Percentiles rank a stretch among this genome's conserved stretches.
Evolutionary conservation across 2,113 vertebrate species (phyloP).

Genomic region (Scomber colias): DNA sequence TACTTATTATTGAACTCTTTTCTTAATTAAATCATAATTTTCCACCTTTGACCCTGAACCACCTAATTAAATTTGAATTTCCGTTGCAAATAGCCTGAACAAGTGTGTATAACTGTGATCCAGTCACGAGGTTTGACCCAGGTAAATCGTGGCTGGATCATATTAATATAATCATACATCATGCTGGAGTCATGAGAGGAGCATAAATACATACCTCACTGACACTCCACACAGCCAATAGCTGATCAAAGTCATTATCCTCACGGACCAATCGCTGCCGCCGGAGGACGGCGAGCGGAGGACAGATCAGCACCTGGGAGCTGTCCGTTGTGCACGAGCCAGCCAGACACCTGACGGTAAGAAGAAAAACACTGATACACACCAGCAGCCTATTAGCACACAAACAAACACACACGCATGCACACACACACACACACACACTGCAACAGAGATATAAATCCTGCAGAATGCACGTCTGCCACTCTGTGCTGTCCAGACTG

Average conservation of each 20-base stretch:
- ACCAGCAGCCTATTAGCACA: neutral
- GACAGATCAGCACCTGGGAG: constrained; percentile 73
- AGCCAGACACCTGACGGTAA: constrained; percentile 43
- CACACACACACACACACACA: neutral
- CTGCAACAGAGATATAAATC: neutral
- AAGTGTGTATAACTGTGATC: no score
- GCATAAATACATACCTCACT: neutral
- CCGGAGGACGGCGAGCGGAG: constrained; percentile 19
- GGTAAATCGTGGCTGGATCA: neutral
- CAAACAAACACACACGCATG: no score
- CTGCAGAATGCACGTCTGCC: neutral
- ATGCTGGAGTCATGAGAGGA: neutral
- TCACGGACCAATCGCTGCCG: constrained; percentile 39
- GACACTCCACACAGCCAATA: constrained; percentile 50
- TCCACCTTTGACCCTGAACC: no score
- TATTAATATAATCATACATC: constrained; percentile 4
- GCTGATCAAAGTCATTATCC: neutral
- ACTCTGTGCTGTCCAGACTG: neutral
- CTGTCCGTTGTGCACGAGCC: constrained; percentile 63
- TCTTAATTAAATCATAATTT: no score
- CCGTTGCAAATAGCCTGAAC: no score
- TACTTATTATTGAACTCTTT: no score
- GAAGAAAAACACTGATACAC: neutral
- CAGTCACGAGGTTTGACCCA: no score
- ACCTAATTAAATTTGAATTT: no score